Base-by-base conservation (phyloP, 2,888 invertebrate species). In the Polymixis flavicincta region DNA sequence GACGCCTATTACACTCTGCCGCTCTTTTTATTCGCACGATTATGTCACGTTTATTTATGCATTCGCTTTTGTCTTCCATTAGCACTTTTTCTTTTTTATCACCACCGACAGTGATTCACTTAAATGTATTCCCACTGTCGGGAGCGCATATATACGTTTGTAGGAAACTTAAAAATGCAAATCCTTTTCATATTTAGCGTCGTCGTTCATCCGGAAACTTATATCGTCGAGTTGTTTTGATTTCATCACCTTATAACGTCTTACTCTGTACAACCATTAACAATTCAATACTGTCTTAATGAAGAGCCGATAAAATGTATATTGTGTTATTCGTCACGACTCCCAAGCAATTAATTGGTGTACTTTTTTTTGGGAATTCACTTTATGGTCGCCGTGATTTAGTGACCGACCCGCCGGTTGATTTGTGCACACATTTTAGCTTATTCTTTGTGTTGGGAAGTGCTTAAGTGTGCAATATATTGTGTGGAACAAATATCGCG, bases 241-340 rank as follows among this genome's bases (percentile, higher is more conserved):
- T 94, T 91, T 96, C 96, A 92, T 90, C 96, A 93, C 95, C 91
- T 93, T 93, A 94, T 93, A 95, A 94, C 89, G 91, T 92, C 92
- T 91, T 92, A 91, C 89, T 92, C 87, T 87, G 90, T 90, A 92
- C 92, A 91, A 90, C 93, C 95, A 96, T 96, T 96, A 95, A 96
- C 93, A 93, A 93, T 95, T 95, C 96, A 96, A 95, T 95, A 87
- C 93, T 86, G 89, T 91, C 95, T 93, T 95, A 96, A 96, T 96
- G 95, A 95, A 93, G 94, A 95, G 91, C 92, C 90, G 95, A 96
- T 95, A 96, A 96, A 94, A 95, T 94, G 93, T 95, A 94, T 95
- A 96, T 94, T 92, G 94, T 92, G 92, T 90, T 91, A 93, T 94
- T 94, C 94, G 92, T 95, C 94, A 94, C 92, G 92, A 91, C 90